Evolutionary conservation across 2,113 vertebrate genomes (phyloP).

Genomic region (Pygoscelis antarcticus): DNA sequence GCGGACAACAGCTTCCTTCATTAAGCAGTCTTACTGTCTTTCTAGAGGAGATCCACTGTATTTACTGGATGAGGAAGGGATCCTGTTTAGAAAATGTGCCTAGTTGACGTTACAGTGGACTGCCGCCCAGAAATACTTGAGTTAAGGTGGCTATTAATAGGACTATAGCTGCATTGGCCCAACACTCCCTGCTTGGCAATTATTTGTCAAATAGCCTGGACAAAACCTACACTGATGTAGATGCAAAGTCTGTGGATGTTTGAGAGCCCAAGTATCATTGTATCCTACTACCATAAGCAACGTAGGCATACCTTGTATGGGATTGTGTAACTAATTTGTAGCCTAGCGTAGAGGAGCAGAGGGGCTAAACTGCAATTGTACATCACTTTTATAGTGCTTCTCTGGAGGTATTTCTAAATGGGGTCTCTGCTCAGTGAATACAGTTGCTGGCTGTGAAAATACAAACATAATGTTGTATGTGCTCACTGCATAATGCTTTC

Average conservation of each 20-base stretch:
- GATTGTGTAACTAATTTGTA: background rate
- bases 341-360: background rate
- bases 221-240: background rate
- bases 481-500: background rate
- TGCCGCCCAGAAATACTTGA: background rate
- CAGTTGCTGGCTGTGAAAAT: background rate
- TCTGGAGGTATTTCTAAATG: background rate
- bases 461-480: background rate
- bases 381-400: fast-evolving
- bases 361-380: background rate
- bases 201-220: background rate
- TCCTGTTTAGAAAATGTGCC: background rate
- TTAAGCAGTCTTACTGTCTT: background rate
- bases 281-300: background rate
- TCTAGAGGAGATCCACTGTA: background rate
- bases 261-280: background rate
- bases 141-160: background rate
- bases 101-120: background rate
- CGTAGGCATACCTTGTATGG: fast-evolving
- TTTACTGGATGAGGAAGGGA: background rate
- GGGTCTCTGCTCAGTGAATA: background rate
- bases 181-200: background rate
- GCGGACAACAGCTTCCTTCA: background rate
- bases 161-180: background rate
- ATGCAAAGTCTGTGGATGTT: background rate